Percentiles rank a stretch among this genome's conserved stretches.
Conservation (phyloP, 2,113 vertebrate species). For the Fukomys damarensis region DNA sequence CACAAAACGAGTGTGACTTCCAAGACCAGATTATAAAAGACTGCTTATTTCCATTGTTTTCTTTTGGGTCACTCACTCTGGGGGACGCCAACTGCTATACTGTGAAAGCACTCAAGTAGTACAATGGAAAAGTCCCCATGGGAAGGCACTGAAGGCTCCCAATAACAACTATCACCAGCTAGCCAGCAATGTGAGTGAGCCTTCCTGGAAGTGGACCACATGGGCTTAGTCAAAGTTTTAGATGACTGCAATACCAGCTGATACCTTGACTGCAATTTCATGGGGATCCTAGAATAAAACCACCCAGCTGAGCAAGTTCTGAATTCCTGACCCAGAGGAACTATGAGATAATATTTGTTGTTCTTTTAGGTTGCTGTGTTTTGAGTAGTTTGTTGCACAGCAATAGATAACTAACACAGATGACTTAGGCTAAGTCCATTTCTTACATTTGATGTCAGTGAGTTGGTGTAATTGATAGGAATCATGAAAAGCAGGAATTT, state of each 20-base stretch:
- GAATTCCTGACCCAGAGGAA: conserved; percentile 33
- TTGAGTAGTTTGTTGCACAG: not conserved
- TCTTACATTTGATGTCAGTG: conserved; percentile 46
- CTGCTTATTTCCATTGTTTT: not conserved
- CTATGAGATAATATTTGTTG: conserved; percentile 1
- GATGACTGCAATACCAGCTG: not conserved
- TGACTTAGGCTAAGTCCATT: conserved; percentile 12
- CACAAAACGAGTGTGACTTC: conserved; percentile 24
- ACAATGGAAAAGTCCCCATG: not conserved
- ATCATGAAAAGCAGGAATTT: conserved; percentile 42
- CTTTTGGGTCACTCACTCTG: conserved; percentile 8
- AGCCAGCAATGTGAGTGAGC: not conserved
- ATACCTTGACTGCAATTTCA: not conserved
- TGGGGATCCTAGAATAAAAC: not conserved
- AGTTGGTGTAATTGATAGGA: conserved; percentile 11
- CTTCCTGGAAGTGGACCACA: not conserved
- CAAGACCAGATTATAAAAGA: not conserved
- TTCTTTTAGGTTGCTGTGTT: conserved; percentile 39
- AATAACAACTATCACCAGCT: not conserved
- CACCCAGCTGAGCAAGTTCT: not conserved
- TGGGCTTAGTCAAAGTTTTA: conserved; percentile 30
- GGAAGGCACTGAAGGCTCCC: not conserved
- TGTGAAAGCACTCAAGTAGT: not conserved
- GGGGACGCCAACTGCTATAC: not conserved
- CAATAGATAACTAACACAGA: conserved; percentile 25